These are phyloP conservation scores for Nycticorax nycticorax DNA, from an alignment of 2,113 vertebrate species.

Conservation along the genomic window DNA sequence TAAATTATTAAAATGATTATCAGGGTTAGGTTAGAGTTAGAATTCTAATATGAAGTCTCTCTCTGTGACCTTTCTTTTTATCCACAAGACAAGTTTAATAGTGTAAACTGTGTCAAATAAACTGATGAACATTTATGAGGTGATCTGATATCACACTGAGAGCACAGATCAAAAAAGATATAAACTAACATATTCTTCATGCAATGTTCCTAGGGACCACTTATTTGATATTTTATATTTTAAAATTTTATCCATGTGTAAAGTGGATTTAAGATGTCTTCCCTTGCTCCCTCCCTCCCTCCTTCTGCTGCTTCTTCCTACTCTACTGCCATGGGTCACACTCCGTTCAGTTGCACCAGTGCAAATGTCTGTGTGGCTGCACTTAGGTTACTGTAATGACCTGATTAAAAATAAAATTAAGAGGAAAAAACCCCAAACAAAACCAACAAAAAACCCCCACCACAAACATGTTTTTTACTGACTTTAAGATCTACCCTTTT, in stretches of 20 bases:
- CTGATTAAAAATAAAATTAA: neutral
- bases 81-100: neutral
- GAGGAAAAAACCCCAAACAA: rapidly evolving
- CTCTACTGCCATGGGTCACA: neutral
- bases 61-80: neutral
- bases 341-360: neutral
- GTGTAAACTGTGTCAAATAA: neutral
- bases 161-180: neutral
- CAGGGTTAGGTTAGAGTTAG: neutral
- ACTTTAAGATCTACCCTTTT: neutral
- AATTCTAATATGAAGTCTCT: neutral
- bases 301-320: neutral
- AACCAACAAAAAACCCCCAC: neutral
- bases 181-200: neutral
- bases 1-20: slow-evolving; percentile 1
- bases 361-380: neutral
- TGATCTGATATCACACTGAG: neutral
- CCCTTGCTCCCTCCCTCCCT: neutral
- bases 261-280: neutral
- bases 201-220: neutral
- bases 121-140: neutral
- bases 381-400: neutral
- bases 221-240: neutral
- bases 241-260: neutral
- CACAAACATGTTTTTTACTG: neutral